Base-by-base conservation (phyloP, 2,113 vertebrate species). In the Montifringilla adamsi region DNA sequence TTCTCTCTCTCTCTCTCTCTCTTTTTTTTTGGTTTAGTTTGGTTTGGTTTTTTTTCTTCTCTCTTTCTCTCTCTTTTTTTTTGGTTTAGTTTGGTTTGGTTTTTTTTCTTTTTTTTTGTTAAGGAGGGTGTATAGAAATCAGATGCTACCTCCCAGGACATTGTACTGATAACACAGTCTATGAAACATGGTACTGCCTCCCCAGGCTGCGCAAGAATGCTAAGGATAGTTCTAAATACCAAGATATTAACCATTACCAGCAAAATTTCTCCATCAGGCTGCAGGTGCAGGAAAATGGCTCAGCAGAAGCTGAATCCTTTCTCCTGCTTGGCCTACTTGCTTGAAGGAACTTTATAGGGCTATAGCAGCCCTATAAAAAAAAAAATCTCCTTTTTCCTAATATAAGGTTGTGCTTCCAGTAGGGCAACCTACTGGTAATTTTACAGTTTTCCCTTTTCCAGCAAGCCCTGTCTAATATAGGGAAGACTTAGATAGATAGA, bases 401-500 rank as follows among this genome's bases (percentile, higher is more conserved):
- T 68, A 60, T 5, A 56, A 81, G 47, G 41, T 79, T 95, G 70
- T 44, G 14, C 55, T 89, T 95, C 50, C 68, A 92, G 55, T 44
- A 80, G 75, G 43, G 35, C 49, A 62, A 44, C 59, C 91, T 80
- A 55, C 59, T 62, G 75, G 70, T 79, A 79, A 41, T 69, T 87
- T 62, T 76, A 68, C 21, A 90, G 41, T 89, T 95, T 84, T 93
- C 62, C 20, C 14, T 89, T 92, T 91, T 90, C 64, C 50, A 80
- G 50, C 67, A 90, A 88, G 22, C 39, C 43, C 50, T 85, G 69
- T 70, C 70, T 76, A 52, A 74, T 90, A 49, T 23, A 79, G 78
- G 46, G 69, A 94, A 81, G 72, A 53, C 56, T 92, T 64, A 67
- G 94, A 88, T 89, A 87, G 84, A 91, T 46, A 39, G 69, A 87